Evolutionary conservation across 2,113 vertebrate genomes (phyloP).

Genomic region (Melozone crissalis): DNA sequence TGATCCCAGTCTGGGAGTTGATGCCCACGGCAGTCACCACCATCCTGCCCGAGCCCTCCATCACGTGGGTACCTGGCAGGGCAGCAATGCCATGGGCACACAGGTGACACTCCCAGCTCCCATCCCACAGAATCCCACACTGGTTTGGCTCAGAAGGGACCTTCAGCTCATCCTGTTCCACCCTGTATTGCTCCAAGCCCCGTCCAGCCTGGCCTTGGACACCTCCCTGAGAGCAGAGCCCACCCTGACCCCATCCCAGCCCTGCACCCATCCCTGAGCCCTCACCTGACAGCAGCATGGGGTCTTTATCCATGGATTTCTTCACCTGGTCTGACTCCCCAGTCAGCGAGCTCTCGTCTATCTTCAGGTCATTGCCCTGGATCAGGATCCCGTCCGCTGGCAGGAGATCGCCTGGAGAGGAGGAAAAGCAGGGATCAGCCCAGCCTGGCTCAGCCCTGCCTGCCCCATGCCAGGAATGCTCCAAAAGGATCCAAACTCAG

Average conservation of each 20-base stretch:
- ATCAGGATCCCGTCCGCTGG: slow-evolving; percentile 94
- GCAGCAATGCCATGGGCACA: neutral
- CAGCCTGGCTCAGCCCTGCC: neutral
- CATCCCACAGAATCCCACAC: neutral
- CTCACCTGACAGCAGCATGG: slow-evolving; percentile 94
- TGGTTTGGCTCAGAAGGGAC: no score
- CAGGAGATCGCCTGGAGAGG: slow-evolving; percentile 87
- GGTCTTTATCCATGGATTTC: slow-evolving; percentile 91
- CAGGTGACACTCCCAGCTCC: neutral
- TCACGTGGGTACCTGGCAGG: slow-evolving; percentile 91
- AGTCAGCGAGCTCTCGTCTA: slow-evolving; percentile 95
- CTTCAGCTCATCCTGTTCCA: neutral
- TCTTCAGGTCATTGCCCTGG: slow-evolving; percentile 97
- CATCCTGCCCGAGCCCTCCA: slow-evolving; percentile 97
- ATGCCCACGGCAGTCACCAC: slow-evolving; percentile 91
- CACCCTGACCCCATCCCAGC: accelerated
- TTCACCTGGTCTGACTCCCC: slow-evolving; percentile 95
- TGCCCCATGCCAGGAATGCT: neutral
- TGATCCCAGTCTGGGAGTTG: slow-evolving; percentile 97
- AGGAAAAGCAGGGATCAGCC: neutral
- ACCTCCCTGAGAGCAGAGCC: neutral
- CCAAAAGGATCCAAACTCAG: neutral
- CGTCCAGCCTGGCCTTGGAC: neutral
- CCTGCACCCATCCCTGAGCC: neutral
- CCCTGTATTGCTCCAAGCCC: neutral